Evolutionary conservation across 2,888 invertebrate genomes (phyloP), one percentile per base, ranked within the genome.

Genomic region (Heliconius hortense): DNA sequence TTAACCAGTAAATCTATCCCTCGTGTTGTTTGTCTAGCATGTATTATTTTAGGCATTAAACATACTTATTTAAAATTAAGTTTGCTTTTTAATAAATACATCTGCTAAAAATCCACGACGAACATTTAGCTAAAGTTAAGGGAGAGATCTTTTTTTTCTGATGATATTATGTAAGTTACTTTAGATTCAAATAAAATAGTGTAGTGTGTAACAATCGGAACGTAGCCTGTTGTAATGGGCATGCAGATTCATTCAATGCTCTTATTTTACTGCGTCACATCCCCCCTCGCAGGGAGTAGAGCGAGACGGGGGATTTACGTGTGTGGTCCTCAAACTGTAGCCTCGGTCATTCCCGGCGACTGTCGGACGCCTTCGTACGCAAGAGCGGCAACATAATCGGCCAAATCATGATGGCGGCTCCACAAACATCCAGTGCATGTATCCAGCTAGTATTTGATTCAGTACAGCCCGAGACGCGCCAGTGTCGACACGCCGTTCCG

Each of bases 401-500:
- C 87, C 88, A 88, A 93, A 93, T 88, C 90, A 91, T 91, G 87
- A 94, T 94, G 94, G 94, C 94, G 93, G 94, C 90, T 90, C 88
- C 85, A 92, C 91, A 93, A 94, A 93, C 92, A 92, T 87, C 83
- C 92, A 89, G 90, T 91, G 84, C 87, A 86, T 87, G 88, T 87
- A 85, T 85, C 85, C 81, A 79, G 79, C 79, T 87, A 85, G 86
- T 83, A 82, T 85, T 84, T 83, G 86, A 86, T 86, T 89, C 93
- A 93, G 93, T 94, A 87, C 88, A 87, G 89, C 87, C 89, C 91
- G 89, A 88, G 87, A 84, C 90, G 92, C 87, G 92, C 87, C 81
- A 84, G 87, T 84, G 90, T 80, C 77, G 81, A 89, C 87, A 90
- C 93, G 93, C 77, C 82, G 86, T 84, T 84, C 82, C 82, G 86